These are phyloP conservation scores for Cromileptes altivelis DNA, from an alignment of 2,113 vertebrate genomes.

Conservation along the genomic window DNA sequence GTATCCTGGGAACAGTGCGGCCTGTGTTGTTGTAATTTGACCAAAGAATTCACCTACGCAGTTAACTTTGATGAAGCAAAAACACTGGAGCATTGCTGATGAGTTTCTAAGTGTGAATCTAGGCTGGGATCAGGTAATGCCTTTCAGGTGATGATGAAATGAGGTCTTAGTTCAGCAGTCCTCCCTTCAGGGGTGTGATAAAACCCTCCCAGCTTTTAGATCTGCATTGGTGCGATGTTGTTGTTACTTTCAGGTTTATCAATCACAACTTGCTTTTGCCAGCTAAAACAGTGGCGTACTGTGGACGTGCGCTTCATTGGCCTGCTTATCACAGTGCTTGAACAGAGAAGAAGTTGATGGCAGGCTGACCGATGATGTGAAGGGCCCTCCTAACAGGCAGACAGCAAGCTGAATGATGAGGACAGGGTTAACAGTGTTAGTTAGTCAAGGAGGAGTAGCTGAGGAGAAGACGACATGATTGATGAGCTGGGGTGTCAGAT, in stretches of 20 bases:
- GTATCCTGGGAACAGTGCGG: constrained; percentile 4
- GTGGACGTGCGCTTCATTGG: constrained; percentile 17
- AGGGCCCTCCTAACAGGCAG: constrained; percentile 57
- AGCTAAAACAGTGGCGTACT: constrained; percentile 17
- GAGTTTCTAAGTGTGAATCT: constrained; percentile 1
- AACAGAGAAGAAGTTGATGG: constrained; percentile 51
- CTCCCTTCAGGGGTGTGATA: constrained; percentile 1
- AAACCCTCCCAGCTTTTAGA: not conserved
- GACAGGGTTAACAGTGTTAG: constrained; percentile 82
- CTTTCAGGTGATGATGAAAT: not conserved
- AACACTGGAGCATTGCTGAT: not conserved
- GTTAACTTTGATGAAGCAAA: constrained; percentile 11
- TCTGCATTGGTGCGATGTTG: not conserved
- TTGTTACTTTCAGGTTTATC: constrained; percentile 42
- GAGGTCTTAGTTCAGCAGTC: constrained; percentile 13
- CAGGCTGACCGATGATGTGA: constrained; percentile 52
- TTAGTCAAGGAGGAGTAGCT: constrained; percentile 77
- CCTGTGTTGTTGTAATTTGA: constrained; percentile 18
- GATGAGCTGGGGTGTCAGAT: constrained; percentile 86
- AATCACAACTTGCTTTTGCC: not conserved
- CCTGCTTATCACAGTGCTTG: constrained; percentile 49
- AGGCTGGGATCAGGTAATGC: not conserved
- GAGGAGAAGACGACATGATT: constrained; percentile 85
- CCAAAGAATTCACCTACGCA: constrained; percentile 10
- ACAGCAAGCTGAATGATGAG: constrained; percentile 75